Conservation (phyloP, 2,888 invertebrate genomes). For the Lymantria monacha region DNA sequence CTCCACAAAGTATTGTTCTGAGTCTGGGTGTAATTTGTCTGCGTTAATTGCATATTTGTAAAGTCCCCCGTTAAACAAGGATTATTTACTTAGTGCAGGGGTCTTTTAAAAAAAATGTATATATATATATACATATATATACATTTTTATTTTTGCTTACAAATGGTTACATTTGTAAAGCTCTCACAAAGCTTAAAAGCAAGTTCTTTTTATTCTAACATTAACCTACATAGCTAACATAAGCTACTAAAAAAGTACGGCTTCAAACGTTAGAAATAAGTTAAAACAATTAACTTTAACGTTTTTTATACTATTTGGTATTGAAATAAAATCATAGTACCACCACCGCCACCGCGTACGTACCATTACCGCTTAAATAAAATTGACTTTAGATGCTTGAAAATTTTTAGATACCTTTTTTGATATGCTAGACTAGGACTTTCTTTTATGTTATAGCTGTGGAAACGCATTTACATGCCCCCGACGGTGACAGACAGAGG, state of each 20-base stretch:
- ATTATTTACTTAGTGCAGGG: no score
- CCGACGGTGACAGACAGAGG: no score
- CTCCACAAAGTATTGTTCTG: no score
- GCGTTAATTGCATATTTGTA: no score
- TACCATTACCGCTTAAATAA: not conserved
- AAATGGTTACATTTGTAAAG: not conserved
- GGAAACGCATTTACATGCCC: no score
- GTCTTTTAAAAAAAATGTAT: no score
- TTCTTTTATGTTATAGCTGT: no score
- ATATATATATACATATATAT: no score
- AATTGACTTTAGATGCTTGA: not conserved
- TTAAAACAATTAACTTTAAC: not conserved
- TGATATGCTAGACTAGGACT: no score
- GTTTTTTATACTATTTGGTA: not conserved
- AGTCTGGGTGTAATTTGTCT: no score
- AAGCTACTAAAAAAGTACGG: not conserved
- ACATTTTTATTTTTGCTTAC: not conserved
- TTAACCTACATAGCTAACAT: not conserved
- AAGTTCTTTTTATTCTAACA: not conserved
- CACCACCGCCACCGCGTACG: not conserved
- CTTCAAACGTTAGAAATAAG: not conserved
- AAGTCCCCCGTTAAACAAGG: no score
- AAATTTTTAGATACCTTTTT: no score
- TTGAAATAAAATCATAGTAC: not conserved
- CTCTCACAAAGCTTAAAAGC: not conserved